These are phyloP conservation scores for Melieria omissa DNA, from an alignment of 2,888 invertebrate genomes.

Conservation along the genomic window DNA sequence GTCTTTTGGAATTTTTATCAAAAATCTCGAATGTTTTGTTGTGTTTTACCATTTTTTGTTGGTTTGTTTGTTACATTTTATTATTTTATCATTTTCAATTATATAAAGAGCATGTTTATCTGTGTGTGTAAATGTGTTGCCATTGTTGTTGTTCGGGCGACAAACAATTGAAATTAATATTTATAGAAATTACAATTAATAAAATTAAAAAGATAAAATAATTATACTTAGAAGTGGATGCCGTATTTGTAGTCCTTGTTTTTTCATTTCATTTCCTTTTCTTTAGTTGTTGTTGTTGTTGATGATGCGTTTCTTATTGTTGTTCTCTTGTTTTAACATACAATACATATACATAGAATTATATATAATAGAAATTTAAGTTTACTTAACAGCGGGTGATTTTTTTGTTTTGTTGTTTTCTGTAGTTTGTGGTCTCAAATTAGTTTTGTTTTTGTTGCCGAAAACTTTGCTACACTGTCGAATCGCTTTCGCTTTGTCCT, in stretches of 20 bases:
- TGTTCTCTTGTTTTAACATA: slow-evolving; percentile 41
- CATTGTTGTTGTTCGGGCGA: slow-evolving; percentile 39
- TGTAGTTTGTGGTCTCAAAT: slow-evolving; percentile 55
- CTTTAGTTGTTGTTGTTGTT: slow-evolving; percentile 28
- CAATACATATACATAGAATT: slow-evolving; percentile 46
- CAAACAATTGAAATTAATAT: slow-evolving; percentile 35
- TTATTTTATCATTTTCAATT: slow-evolving; percentile 30
- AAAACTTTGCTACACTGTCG: too few relatives aligned
- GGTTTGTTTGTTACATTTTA: slow-evolving; percentile 33
- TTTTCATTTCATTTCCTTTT: slow-evolving; percentile 9
- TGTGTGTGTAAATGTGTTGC: slow-evolving; percentile 30
- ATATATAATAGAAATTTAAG: slow-evolving; percentile 46
- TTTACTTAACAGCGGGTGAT: slow-evolving; percentile 42
- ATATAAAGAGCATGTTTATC: slow-evolving; percentile 33
- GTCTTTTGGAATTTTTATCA: slow-evolving; percentile 18
- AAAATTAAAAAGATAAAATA: slow-evolving; percentile 40
- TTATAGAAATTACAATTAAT: slow-evolving; percentile 39
- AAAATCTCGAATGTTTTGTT: slow-evolving; percentile 21
- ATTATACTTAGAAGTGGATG: slow-evolving; percentile 43
- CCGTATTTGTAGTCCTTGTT: not conserved
- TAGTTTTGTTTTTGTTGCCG: slow-evolving; percentile 42
- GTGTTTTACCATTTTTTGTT: slow-evolving; percentile 20
- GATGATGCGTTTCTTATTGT: slow-evolving; percentile 42
- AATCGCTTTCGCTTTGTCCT: slow-evolving; percentile 37
- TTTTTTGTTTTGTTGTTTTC: slow-evolving; percentile 45